These are phyloP conservation scores for Popillia japonica DNA, from an alignment of 1,140 invertebrate species.

Conservation along the genomic window DNA sequence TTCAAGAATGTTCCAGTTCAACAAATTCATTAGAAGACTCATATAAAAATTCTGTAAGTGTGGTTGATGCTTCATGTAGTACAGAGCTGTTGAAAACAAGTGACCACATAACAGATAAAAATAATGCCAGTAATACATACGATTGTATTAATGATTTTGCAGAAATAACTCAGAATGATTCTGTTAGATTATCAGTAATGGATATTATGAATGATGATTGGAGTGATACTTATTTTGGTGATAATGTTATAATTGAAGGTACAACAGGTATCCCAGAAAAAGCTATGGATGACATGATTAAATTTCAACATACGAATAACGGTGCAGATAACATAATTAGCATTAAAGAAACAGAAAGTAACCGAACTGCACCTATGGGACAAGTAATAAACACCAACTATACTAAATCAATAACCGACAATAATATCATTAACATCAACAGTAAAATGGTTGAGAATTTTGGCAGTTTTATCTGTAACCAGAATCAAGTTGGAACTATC, in stretches of 20 bases:
- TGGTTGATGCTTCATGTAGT: neutral
- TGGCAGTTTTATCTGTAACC: neutral
- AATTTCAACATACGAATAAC: neutral
- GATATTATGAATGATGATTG: neutral
- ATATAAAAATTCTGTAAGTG: neutral
- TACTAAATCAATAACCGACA: neutral
- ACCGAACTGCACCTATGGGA: neutral
- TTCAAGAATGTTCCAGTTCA: conserved; percentile 24
- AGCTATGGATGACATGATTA: too few species aligned
- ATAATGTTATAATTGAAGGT: neutral
- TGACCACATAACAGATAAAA: too few species aligned
- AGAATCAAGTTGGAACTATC: neutral
- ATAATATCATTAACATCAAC: neutral
- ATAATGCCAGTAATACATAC: neutral
- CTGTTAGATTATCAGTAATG: neutral
- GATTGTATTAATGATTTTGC: neutral
- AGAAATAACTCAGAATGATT: neutral
- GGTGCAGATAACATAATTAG: neutral
- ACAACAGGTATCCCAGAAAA: neutral
- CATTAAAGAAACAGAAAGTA: neutral
- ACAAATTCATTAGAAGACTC: conserved; percentile 20
- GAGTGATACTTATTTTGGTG: conserved; percentile 14
- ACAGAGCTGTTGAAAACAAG: neutral
- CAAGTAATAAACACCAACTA: neutral
- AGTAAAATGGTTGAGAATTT: neutral